phyloP scores from a whole-genome alignment of 1,140 invertebrate genomes.

The Solen grandis region DNA sequence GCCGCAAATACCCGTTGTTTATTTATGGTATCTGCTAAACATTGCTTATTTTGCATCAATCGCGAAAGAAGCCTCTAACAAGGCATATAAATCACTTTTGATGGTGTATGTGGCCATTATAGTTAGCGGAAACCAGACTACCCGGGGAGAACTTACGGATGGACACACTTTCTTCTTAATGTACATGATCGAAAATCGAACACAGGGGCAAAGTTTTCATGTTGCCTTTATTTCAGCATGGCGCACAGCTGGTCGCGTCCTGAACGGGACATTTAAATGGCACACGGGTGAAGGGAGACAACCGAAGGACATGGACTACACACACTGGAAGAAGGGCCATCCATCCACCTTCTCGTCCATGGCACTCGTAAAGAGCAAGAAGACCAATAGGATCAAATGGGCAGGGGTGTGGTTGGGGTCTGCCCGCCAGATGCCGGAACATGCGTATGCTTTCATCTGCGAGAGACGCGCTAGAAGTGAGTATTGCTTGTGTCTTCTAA shows the following conservation, averaged over 20 bases:
- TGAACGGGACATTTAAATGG: conserved; percentile 70
- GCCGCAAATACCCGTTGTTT: too few relatives aligned
- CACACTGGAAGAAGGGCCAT: conserved; percentile 63
- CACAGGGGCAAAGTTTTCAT: too few relatives aligned
- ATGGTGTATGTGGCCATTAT: too few relatives aligned
- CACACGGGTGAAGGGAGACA: conserved; percentile 50
- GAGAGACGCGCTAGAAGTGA: conserved; percentile 71
- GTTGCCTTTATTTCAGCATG: too few relatives aligned
- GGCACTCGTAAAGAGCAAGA: conserved; percentile 52
- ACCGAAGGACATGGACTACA: conserved; percentile 55
- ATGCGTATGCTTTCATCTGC: conserved; percentile 70
- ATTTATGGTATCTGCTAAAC: too few relatives aligned
- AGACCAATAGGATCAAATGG: conserved; percentile 62
- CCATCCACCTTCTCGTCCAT: conserved; percentile 61
- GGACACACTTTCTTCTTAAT: too few relatives aligned
- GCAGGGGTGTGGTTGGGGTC: conserved; percentile 70
- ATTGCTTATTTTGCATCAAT: too few relatives aligned
- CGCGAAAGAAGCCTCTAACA: too few relatives aligned
- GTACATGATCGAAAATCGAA: too few relatives aligned
- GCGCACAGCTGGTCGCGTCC: conserved; percentile 67
- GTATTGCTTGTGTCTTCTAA: conserved; percentile 28
- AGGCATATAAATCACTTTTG: too few relatives aligned
- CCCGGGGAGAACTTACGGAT: too few relatives aligned
- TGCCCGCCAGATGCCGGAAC: conserved; percentile 58
- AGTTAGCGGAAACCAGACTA: too few relatives aligned